Evolutionary conservation across 2,797 vertebrate genomes (phyloP).

Genomic region (Dendrocincla fuliginosa): DNA sequence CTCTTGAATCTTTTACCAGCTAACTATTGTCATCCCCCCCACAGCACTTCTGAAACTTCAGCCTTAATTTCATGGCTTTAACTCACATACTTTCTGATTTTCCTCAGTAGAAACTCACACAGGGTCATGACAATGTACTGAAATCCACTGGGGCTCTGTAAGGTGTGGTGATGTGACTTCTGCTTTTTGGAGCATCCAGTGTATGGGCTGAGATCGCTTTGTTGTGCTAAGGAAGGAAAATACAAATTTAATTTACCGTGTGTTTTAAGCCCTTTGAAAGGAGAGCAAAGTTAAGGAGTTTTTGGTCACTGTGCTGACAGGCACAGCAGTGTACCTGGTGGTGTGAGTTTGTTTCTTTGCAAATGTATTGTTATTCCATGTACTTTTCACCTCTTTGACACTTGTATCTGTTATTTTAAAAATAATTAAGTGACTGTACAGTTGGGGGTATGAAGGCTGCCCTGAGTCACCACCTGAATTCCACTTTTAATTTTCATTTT

Average conservation of each 20-base stretch:
- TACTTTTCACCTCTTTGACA: background rate
- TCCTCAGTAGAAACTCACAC: background rate
- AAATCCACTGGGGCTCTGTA: background rate
- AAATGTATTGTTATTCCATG: accelerated
- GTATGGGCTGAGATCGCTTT: accelerated
- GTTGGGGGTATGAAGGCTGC: background rate
- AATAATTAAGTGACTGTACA: accelerated
- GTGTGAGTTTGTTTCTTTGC: background rate
- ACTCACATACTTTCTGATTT: background rate
- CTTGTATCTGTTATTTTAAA: background rate
- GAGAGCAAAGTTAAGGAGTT: background rate
- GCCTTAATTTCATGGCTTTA: background rate
- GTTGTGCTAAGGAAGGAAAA: background rate
- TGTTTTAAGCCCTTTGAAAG: background rate
- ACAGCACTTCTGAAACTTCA: background rate
- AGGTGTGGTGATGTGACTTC: background rate
- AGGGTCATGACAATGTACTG: background rate
- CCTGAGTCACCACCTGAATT: background rate
- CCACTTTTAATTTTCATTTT: background rate
- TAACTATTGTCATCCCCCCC: background rate
- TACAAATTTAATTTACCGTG: background rate
- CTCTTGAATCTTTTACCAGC: background rate
- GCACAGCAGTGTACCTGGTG: accelerated
- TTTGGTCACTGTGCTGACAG: background rate
- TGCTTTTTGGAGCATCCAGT: background rate